Evolutionary conservation across 2,113 vertebrate genomes (phyloP).

Genomic region (Hepsetus odoe): DNA sequence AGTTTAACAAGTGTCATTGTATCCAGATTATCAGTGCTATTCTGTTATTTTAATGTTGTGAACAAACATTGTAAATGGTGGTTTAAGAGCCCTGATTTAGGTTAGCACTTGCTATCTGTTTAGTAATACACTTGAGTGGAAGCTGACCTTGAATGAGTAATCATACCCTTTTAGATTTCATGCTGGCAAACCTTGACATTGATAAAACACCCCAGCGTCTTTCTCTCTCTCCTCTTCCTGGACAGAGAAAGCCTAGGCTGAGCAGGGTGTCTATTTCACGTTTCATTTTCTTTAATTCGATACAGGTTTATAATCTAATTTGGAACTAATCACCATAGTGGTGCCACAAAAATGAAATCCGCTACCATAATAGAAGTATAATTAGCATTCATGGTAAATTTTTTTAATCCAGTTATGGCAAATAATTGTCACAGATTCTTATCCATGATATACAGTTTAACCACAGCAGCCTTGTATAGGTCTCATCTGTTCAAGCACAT

Average conservation of each 20-base stretch:
- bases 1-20: too few relatives aligned
- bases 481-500: neutral
- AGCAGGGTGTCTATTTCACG: constrained; percentile 35
- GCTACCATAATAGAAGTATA: constrained; percentile 45
- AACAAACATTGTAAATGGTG: too few relatives aligned
- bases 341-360: constrained; percentile 50
- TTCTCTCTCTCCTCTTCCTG: neutral
- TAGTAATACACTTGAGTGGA: constrained; percentile 18
- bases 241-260: constrained; percentile 19
- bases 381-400: constrained; percentile 50
- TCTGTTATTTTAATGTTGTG: too few relatives aligned
- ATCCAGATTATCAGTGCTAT: too few relatives aligned
- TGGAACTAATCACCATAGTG: constrained; percentile 44
- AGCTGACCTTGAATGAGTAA: neutral
- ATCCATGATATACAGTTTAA: constrained; percentile 1
- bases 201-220: too few relatives aligned
- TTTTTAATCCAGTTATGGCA: constrained; percentile 31
- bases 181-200: neutral
- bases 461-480: neutral
- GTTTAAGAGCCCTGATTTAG: neutral
- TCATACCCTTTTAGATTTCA: neutral
- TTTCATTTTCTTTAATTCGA: constrained; percentile 48
- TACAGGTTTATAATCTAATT: constrained; percentile 52
- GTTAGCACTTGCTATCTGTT: neutral
- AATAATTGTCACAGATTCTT: constrained; percentile 7